Evolutionary conservation across 2,113 vertebrate genomes (phyloP).

Genomic region (Menidia beryllina): DNA sequence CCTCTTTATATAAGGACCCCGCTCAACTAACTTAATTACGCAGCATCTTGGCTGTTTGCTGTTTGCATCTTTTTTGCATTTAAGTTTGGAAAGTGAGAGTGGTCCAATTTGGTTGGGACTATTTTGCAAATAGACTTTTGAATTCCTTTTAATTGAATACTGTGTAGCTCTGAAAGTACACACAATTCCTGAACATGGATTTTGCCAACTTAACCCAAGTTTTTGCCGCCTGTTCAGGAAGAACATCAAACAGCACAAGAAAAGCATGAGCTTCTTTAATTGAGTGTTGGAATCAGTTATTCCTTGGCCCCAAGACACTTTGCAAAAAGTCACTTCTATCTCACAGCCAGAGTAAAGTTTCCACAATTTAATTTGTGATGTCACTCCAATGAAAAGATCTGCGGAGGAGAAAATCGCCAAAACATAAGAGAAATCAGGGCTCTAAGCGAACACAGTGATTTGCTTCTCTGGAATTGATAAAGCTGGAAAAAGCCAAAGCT

Average conservation of each 20-base stretch:
- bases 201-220: too few species aligned
- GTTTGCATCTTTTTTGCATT: not conserved
- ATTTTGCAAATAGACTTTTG: not conserved
- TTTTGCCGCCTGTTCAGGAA: slow-evolving; percentile 5
- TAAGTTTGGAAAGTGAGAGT: slow-evolving; percentile 17
- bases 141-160: slow-evolving; percentile 2
- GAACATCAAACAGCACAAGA: slow-evolving; percentile 9
- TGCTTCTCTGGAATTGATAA: slow-evolving; percentile 56
- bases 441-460: slow-evolving; percentile 41
- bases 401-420: slow-evolving; percentile 50
- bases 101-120: not conserved
- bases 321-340: slow-evolving; percentile 23
- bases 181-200: not conserved
- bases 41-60: too few species aligned
- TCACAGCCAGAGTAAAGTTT: slow-evolving; percentile 5
- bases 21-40: too few species aligned
- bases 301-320: slow-evolving; percentile 27
- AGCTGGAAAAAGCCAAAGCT: slow-evolving; percentile 56
- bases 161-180: slow-evolving; percentile 11
- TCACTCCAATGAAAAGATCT: slow-evolving; percentile 46
- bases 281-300: slow-evolving; percentile 24
- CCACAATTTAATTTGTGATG: slow-evolving; percentile 54
- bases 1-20: too few species aligned
- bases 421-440: slow-evolving; percentile 44
- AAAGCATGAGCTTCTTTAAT: slow-evolving; percentile 15